Conservation (phyloP, 2,888 invertebrate genomes). For the Nemotelus nigrinus region DNA sequence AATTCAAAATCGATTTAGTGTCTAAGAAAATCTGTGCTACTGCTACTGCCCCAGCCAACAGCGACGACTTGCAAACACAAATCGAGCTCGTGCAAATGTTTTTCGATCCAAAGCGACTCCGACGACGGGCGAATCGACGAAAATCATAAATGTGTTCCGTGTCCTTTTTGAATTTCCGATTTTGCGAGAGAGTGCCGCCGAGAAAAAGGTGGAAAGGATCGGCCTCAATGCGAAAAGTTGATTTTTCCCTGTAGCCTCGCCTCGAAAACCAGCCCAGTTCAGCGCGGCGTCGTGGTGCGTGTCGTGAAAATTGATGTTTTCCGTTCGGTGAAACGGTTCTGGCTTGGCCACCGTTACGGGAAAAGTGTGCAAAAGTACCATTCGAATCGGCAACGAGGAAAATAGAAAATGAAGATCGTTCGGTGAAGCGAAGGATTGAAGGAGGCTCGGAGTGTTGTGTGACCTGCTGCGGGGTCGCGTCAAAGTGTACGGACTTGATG, state of each 20-base stretch:
- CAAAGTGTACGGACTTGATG: too few species aligned
- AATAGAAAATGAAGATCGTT: not conserved
- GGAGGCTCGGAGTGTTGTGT: not conserved
- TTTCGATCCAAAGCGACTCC: not conserved
- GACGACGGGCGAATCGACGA: not conserved
- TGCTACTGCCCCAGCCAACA: not conserved
- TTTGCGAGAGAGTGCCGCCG: conserved; percentile 1
- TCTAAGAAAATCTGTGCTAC: conserved; percentile 22
- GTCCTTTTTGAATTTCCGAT: not conserved
- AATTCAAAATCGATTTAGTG: conserved; percentile 41
- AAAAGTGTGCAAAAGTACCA: too few species aligned
- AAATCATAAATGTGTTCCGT: not conserved
- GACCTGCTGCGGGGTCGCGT: not conserved
- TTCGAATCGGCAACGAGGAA: not conserved
- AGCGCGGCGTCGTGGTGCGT: conserved; percentile 20
- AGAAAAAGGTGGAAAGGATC: conserved; percentile 1
- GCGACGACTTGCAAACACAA: too few species aligned
- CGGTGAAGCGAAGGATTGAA: not conserved
- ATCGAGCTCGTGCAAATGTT: not conserved
- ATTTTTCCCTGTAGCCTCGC: conserved; percentile 26
- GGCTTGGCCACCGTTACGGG: not conserved
- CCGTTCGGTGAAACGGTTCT: not conserved
- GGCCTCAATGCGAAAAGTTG: conserved; percentile 14
- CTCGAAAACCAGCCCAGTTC: conserved; percentile 2
- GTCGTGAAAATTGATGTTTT: not conserved